phyloP scores from a whole-genome alignment of 2,797 vertebrate species.

The Tokudaia tokunoshimensis region DNA sequence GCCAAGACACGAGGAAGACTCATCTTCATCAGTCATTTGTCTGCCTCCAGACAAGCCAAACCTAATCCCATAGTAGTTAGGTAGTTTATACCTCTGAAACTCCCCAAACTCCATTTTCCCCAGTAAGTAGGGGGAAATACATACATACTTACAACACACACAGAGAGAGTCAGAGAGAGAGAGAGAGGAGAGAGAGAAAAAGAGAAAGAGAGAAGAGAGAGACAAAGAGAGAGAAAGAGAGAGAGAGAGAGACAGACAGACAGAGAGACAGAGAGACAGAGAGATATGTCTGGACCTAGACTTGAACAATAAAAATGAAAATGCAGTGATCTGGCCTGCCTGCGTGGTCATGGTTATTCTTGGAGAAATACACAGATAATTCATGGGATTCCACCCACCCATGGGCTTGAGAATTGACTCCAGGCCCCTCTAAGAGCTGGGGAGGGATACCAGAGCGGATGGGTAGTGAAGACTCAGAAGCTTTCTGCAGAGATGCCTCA shows the following conservation, averaged over 20 bases:
- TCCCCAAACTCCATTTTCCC: neutral
- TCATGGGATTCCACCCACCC: neutral
- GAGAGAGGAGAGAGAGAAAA: no score
- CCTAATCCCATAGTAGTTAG: neutral
- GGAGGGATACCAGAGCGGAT: neutral
- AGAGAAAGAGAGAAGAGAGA: neutral
- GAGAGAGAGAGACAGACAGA: neutral
- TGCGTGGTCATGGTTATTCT: neutral
- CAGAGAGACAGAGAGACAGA: neutral
- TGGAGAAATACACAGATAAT: neutral
- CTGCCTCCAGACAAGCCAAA: neutral
- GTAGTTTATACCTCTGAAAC: neutral
- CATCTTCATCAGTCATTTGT: neutral
- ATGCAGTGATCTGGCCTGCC: neutral
- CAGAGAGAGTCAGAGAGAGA: no score
- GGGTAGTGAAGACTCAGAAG: neutral
- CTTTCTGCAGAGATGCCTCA: neutral
- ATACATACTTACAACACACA: neutral
- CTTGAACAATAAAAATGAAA: neutral
- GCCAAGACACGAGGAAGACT: neutral
- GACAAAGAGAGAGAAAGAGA: neutral
- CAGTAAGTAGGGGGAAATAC: neutral
- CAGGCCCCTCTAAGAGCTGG: neutral
- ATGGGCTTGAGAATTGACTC: neutral
- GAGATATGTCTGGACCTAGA: neutral